phyloP scores from a whole-genome alignment of 2,888 invertebrate genomes.

The Onthophagus sagittarius region DNA sequence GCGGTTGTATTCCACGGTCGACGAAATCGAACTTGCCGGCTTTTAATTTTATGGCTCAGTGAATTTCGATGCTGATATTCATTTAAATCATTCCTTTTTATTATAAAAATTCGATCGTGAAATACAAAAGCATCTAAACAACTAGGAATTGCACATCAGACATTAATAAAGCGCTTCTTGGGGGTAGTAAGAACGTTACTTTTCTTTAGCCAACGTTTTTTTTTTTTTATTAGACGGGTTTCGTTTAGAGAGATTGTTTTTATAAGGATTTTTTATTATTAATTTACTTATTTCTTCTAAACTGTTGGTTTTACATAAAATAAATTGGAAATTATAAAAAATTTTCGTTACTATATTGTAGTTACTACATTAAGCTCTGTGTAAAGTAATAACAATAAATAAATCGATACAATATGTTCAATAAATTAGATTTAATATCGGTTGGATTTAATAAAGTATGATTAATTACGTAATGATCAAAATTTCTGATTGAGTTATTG shows the following conservation, averaged over 20 bases:
- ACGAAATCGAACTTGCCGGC: background rate
- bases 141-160: slow-evolving; percentile 36
- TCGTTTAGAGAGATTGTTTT: background rate
- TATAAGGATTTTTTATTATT: background rate
- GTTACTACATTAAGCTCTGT: background rate
- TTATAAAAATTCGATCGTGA: slow-evolving; percentile 18
- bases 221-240: background rate
- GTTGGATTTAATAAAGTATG: no score
- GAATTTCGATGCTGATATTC: background rate
- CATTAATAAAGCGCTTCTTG: slow-evolving; percentile 30
- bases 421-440: no score
- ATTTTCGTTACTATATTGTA: background rate
- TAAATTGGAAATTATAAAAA: background rate
- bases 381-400: background rate
- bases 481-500: no score
- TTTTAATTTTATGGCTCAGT: slow-evolving; percentile 1
- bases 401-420: background rate
- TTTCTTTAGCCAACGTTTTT: slow-evolving; percentile 4
- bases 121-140: slow-evolving; percentile 28
- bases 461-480: no score
- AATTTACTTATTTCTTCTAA: background rate
- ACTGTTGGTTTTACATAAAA: background rate
- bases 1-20: slow-evolving; percentile 27
- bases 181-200: background rate
- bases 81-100: slow-evolving; percentile 1